phyloP scores from a whole-genome alignment of 2,113 vertebrate species.

The Lagopus leucura region DNA sequence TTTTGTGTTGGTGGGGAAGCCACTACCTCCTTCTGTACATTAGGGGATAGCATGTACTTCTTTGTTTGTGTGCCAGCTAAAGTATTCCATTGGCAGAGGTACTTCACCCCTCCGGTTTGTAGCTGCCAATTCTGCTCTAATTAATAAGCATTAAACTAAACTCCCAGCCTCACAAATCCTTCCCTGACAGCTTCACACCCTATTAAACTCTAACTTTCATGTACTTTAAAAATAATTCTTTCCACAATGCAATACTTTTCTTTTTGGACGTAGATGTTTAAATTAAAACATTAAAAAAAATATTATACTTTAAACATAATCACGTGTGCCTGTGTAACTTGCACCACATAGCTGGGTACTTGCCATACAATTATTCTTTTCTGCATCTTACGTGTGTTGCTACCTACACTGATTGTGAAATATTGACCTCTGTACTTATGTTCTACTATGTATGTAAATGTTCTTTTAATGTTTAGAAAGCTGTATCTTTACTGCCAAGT shows the following conservation, averaged over 20 bases:
- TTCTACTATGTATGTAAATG: neutral
- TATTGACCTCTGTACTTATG: neutral
- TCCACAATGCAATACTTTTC: neutral
- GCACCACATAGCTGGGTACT: neutral
- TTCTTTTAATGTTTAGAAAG: neutral
- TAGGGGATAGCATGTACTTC: neutral
- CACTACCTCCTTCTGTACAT: neutral
- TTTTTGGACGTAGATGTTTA: neutral
- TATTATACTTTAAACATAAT: neutral
- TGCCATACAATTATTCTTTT: neutral
- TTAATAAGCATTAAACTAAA: conserved; percentile 57
- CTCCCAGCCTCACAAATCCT: conserved; percentile 29
- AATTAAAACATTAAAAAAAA: neutral
- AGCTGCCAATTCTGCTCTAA: conserved; percentile 47
- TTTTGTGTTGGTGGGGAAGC: neutral
- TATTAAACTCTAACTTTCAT: conserved; percentile 40
- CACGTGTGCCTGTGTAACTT: neutral
- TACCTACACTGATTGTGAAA: neutral
- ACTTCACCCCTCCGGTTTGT: conserved; percentile 6
- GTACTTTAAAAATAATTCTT: conserved; percentile 23
- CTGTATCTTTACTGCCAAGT: neutral
- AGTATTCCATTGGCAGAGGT: conserved; percentile 15
- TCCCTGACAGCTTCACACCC: conserved; percentile 37
- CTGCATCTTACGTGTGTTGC: neutral
- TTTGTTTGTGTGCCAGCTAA: neutral